These are phyloP conservation scores for Chunga burmeisteri DNA, from an alignment of 2,113 vertebrate genomes.

Conservation along the genomic window DNA sequence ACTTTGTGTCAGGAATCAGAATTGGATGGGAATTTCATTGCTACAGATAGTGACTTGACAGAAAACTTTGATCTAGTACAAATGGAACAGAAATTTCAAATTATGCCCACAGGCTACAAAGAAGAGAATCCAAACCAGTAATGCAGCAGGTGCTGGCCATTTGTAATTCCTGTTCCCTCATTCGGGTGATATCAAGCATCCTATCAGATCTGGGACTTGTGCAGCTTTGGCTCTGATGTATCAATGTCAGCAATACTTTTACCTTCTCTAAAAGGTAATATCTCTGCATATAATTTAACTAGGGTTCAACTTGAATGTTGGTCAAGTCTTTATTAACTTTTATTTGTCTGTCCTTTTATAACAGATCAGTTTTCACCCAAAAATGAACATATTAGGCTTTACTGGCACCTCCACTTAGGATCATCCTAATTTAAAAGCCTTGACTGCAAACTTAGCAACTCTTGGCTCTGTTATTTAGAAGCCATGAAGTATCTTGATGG, in stretches of 20 bases:
- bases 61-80: slow-evolving; percentile 12
- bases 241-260: not conserved
- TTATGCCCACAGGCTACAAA: not conserved
- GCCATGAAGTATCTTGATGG: not conserved
- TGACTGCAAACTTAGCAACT: not conserved
- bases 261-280: not conserved
- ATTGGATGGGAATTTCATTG: not conserved
- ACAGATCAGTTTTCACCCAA: not conserved
- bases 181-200: not conserved
- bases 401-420: not conserved
- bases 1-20: not conserved
- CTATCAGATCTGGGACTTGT: not conserved
- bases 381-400: not conserved
- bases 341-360: not conserved
- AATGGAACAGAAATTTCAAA: slow-evolving; percentile 3
- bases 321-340: not conserved
- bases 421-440: not conserved
- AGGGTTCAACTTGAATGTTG: not conserved
- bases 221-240: not conserved
- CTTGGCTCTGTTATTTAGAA: not conserved
- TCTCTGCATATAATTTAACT: not conserved
- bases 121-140: not conserved
- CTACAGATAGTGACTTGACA: slow-evolving; percentile 19
- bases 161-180: not conserved
- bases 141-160: not conserved